Evolutionary conservation across 2,888 invertebrate species (phyloP), one percentile per base, ranked within the genome.

Genomic region (Pilophorus perplexus): DNA sequence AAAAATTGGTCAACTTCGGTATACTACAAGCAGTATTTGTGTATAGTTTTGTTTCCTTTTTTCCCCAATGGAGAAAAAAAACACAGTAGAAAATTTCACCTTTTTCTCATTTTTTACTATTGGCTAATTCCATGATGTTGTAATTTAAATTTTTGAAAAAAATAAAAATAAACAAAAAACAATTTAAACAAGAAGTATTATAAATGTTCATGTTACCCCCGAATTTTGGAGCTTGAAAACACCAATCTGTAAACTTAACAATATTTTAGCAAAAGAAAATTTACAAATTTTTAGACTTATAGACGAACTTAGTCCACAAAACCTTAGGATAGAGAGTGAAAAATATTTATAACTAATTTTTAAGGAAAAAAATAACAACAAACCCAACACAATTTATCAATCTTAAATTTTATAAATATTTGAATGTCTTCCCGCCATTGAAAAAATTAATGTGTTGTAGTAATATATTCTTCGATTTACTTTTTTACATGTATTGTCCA

Each of bases 191-290:
- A 48, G 27, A 48, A 12, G 20, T 48, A 12, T n/a, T n/a, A n/a
- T 6, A 48, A 12, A 16, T 52, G 27, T 23, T 14, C 22, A 14
- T 52, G 12, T n/a, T 22, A n/a, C 23, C 37, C 48, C 22, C 33
- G 20, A 28, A 62, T 46, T 46, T 62, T 33, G 28, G 62, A 62
- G 62, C 46, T 46, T 46, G 16, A n/a, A 62, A 62, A 62, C 62
- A 62, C 62, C 62, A 46, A 46, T 62, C 48, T 46, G 46, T 62
- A 44, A 46, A 62, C 48, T 28, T 62, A 46, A 57, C 22, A 46
- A 44, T 28, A 48, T 46, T 27, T 12, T 20, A 52, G 27, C n/a
- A 52, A 52, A 23, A 27, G n/a, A 6, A 52, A 52, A 14, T 27
- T 18, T 48, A 48, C 42, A 16, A 42, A 18, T 18, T 48, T 20